These are phyloP conservation scores for Chrysina gloriosa DNA, from an alignment of 2,888 invertebrate species.

Conservation along the genomic window DNA sequence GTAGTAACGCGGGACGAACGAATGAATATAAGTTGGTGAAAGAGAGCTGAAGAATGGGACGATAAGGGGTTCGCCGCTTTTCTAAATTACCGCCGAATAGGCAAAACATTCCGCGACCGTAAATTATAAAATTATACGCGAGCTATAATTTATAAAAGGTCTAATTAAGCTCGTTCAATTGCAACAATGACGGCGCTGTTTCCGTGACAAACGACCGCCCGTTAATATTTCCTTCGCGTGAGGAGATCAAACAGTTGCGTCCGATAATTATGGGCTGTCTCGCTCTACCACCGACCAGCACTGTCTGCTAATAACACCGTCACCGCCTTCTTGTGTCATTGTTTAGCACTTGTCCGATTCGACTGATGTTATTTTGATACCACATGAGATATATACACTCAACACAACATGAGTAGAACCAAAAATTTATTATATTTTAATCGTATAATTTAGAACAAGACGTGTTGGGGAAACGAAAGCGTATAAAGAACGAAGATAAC, in stretches of 20 bases:
- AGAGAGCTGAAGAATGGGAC: neutral
- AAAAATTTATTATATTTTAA: too few relatives aligned
- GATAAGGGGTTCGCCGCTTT: slow-evolving; percentile 1
- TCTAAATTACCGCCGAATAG: slow-evolving; percentile 17
- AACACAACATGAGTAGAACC: too few relatives aligned
- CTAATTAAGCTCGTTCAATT: slow-evolving; percentile 49
- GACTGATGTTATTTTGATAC: slow-evolving; percentile 2
- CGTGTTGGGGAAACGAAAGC: too few relatives aligned
- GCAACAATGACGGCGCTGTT: slow-evolving; percentile 50
- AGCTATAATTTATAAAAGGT: slow-evolving; percentile 48
- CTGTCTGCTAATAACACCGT: slow-evolving; percentile 58
- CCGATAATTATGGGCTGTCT: slow-evolving; percentile 57
- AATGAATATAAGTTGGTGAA: neutral
- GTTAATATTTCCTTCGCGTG: slow-evolving; percentile 60
- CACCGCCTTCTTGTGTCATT: slow-evolving; percentile 52
- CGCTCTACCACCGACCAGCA: slow-evolving; percentile 58
- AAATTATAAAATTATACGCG: slow-evolving; percentile 45
- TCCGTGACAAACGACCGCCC: slow-evolving; percentile 56
- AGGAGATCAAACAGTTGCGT: slow-evolving; percentile 54
- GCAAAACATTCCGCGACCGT: slow-evolving; percentile 32
- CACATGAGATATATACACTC: too few relatives aligned
- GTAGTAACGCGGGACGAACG: neutral
- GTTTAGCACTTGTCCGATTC: slow-evolving; percentile 26
- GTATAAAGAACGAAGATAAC: too few relatives aligned
- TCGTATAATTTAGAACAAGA: too few relatives aligned